These are phyloP conservation scores for Rhabdornis inornatus DNA, from an alignment of 2,113 vertebrate species.

Conservation along the genomic window DNA sequence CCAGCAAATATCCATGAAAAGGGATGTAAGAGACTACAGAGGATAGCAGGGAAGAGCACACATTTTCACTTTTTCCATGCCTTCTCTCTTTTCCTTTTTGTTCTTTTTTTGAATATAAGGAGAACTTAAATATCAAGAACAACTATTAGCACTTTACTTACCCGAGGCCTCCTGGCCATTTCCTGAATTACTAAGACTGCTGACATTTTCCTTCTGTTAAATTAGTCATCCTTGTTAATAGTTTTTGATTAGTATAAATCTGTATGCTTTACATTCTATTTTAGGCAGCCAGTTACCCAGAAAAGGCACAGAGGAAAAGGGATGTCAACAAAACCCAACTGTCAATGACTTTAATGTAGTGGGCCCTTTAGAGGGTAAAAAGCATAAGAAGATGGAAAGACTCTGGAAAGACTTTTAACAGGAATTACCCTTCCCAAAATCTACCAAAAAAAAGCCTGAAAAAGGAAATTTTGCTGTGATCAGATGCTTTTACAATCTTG, in stretches of 20 bases:
- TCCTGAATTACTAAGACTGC: not conserved
- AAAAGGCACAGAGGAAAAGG: not conserved
- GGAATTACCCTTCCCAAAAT: not conserved
- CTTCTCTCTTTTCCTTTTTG: not conserved
- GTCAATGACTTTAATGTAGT: not conserved
- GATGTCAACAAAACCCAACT: not conserved
- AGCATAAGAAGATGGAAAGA: not conserved
- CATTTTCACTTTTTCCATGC: not conserved
- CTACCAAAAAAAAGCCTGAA: not conserved
- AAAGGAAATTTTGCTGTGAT: not conserved
- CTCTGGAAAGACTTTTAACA: not conserved
- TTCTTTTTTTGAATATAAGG: not conserved
- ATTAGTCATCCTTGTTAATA: not conserved
- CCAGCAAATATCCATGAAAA: not conserved
- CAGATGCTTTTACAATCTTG: not conserved
- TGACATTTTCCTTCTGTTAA: not conserved
- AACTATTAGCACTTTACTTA: not conserved
- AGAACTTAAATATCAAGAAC: not conserved
- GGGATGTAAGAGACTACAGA: not conserved
- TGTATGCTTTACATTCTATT: not conserved
- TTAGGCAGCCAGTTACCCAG: not conserved
- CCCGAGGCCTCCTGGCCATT: not conserved
- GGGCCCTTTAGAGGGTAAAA: not conserved
- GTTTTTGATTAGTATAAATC: conserved; percentile 10
- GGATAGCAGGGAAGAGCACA: not conserved